Conservation (phyloP, 2,797 vertebrate genomes). For the Gastrophryne carolinensis region DNA sequence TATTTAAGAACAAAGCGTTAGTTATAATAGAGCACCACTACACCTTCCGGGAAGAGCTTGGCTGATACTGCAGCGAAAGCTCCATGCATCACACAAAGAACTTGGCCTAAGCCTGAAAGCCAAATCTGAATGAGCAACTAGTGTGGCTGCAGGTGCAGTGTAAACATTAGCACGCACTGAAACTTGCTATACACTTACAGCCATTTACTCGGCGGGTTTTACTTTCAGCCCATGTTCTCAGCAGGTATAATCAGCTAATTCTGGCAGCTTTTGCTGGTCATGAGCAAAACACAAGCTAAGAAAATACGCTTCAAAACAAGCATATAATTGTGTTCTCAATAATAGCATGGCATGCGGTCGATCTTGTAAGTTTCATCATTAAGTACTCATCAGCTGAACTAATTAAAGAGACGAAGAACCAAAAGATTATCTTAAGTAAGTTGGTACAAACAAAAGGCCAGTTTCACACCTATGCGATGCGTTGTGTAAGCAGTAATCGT, state of each 20-base stretch:
- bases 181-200: slow-evolving; percentile 55
- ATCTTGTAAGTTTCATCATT: not conserved
- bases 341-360: not conserved
- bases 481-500: too few species aligned
- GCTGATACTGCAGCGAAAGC: too few species aligned
- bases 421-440: too few species aligned
- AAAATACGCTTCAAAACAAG: not conserved
- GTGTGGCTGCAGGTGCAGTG: slow-evolving; percentile 60
- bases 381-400: not conserved
- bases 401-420: not conserved
- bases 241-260: slow-evolving; percentile 58
- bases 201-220: slow-evolving; percentile 59
- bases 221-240: slow-evolving; percentile 54
- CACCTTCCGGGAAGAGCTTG: too few species aligned
- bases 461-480: too few species aligned
- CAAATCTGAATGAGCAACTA: slow-evolving; percentile 51
- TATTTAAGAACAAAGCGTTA: too few species aligned
- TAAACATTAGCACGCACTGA: slow-evolving; percentile 60
- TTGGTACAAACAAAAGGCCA: too few species aligned
- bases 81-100: too few species aligned
- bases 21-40: too few species aligned
- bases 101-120: slow-evolving; percentile 24
- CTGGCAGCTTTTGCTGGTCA: slow-evolving; percentile 52
- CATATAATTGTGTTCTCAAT: slow-evolving; percentile 15
- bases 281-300: slow-evolving; percentile 25